Percentiles rank a stretch among this genome's conserved stretches.
Conservation (phyloP, 64 coral and sea anemone species). For the Acropora tenuis region DNA sequence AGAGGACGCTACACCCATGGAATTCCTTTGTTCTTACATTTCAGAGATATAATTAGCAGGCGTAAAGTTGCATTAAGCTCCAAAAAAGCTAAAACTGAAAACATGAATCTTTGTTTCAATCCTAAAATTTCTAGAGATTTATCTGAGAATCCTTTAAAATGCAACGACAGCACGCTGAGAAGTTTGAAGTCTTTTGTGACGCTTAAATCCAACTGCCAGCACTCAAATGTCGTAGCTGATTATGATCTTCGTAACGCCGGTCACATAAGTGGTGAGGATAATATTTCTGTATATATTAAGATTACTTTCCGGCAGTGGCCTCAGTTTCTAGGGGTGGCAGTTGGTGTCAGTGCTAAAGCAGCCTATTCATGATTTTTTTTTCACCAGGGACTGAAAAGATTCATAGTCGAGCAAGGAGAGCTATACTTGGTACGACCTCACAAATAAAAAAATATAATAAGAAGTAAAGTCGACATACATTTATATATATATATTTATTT, state of each 20-base stretch:
- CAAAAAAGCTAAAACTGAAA: neutral
- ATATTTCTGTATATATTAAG: neutral
- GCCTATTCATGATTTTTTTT: neutral
- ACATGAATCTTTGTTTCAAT: neutral
- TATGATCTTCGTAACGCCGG: no score
- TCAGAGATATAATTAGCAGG: no score
- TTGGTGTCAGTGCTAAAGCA: no score
- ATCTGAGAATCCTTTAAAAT: slow-evolving; percentile 23
- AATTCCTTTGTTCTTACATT: no score
- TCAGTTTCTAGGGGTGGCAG: no score
- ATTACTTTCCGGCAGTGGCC: no score
- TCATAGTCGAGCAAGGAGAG: neutral
- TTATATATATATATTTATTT: no score
- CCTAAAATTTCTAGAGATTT: neutral
- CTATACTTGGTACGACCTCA: neutral
- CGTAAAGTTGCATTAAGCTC: no score
- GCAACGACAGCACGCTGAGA: neutral
- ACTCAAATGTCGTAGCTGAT: neutral
- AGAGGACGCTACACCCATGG: no score
- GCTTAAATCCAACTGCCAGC: neutral
- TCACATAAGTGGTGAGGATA: neutral
- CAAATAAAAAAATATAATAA: no score
- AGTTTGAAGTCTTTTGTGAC: neutral
- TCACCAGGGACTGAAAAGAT: neutral
- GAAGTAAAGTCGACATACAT: no score